phyloP scores from a whole-genome alignment of 2,113 vertebrate genomes.

The Platycercus adscitus region DNA sequence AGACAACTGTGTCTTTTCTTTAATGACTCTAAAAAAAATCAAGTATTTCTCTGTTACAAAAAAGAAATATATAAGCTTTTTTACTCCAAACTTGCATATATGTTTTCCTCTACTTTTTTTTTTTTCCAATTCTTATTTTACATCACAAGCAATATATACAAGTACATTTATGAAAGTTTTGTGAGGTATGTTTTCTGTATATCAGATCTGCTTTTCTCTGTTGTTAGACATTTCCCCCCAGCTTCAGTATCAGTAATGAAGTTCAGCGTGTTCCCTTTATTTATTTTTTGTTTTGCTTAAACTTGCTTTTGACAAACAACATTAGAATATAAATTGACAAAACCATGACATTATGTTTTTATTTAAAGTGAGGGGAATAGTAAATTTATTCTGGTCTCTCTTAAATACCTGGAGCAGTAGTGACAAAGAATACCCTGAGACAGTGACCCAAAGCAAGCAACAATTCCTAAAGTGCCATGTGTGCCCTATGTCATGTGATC shows the following conservation, averaged over 20 bases:
- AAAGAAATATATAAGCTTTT: background rate
- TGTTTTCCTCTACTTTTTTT: background rate
- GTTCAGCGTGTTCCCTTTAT: background rate
- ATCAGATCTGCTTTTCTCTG: background rate
- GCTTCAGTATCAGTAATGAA: background rate
- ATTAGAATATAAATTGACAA: background rate
- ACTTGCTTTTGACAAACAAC: background rate
- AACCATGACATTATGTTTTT: background rate
- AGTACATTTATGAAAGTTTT: background rate
- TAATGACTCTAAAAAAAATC: background rate
- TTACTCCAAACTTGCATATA: background rate
- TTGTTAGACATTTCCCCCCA: background rate
- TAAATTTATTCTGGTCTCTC: background rate
- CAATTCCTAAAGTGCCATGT: background rate
- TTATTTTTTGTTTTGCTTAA: background rate
- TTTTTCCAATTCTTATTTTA: background rate
- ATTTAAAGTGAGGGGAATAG: background rate
- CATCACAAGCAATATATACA: background rate
- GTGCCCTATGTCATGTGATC: background rate
- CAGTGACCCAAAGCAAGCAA: background rate
- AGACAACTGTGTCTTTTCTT: background rate
- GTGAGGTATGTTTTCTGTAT: background rate
- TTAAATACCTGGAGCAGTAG: background rate
- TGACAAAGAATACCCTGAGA: background rate
- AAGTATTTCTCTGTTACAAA: background rate